Base-by-base conservation (phyloP, 2,113 vertebrate species). In the Hucho hucho region DNA sequence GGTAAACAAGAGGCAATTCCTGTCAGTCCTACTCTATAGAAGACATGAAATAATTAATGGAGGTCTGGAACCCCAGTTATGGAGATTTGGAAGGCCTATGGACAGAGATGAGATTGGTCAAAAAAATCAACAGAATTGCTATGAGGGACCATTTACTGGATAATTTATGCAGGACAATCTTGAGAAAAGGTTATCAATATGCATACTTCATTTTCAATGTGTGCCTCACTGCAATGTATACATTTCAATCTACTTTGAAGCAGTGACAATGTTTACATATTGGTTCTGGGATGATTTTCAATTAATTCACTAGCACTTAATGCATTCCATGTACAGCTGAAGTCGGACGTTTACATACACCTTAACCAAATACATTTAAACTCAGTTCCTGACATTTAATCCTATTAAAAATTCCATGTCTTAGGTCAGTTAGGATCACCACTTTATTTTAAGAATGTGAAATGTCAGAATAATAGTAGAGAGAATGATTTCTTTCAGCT, bases 171-270 rank as follows among this genome's bases (percentile, higher is more conserved):
- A 28, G 7, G 58, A 26, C 72, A 81, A 70, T 78, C 70, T 75
- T 53, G 69, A 61, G 59, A 75, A 81, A 81, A 64, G 70, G 74
- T 79, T 79, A 83, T 87, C 80, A 79, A 75, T 75, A 83, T 78
- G 79, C 79, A 83, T 59, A 64, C 13, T 64, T 22, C 68, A 74
- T 77, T 70, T 61, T 77, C 61, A 61, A 46, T 75, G 73, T 64
- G 22, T 75, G 81, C 70, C 28, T 72, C 74, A 61, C 65, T 24
- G 65, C 24, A 47, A 65, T 37, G 47, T 70, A 47, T 72, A 47
- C 18, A 79, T 76, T 75, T 59, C n/a, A 70, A 69, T 64, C 56
- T 59, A 20, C 67, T 63, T 70, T 78, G 64, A 73, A 49, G 49
- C 56, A 20, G 46, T 47, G 61, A 74, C 58, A 24, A 47, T 49